Evolutionary conservation across 2,113 vertebrate species (phyloP), one percentile per base, ranked within the genome.

Genomic region (Chionis minor): DNA sequence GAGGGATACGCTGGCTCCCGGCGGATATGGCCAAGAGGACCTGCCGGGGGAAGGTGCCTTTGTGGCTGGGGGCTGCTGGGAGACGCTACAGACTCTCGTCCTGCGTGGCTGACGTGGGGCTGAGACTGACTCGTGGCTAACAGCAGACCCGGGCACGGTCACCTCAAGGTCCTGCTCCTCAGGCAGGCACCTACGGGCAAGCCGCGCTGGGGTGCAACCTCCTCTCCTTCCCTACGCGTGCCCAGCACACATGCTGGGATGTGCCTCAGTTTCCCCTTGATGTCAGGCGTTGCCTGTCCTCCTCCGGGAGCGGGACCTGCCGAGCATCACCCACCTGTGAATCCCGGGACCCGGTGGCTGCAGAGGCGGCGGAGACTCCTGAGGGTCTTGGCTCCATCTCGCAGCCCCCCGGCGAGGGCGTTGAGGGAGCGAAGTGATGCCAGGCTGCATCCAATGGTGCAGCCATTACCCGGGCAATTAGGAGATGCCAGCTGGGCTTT

Each of bases 251-350:
- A 1, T 1, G 8, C 51, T 2, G 8, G 33, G 32, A 5, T 0
- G 66, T 92, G 92, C 86, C 94, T 96, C 90, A 55, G 75, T 86
- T 94, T 95, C 83, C 75, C 74, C 58, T 18, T 9, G 72, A 35
- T 67, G 51, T 32, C 71, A 61, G 71, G 23, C 24, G 10, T 1
- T 19, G 18, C 80, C 38, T 24, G 3, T 21, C 7, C 12, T 33
- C 7, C 18, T 16, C n/a, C 12, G 1, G 23, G 27, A 89, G 28
- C 52, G 15, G 61, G 52, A 21, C 14, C 81, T 14, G 30, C 35
- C 2, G 1, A 75, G n/a, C 71, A n/a, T 33, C 52, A 12, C 30
- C 47, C 72, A 23, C 52, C 61, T 54, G 61, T 45, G 49, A 6
- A 0, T 32, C 19, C 84, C 3, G n/a, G 38, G 65, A 40, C 13